Percentiles rank a stretch among this genome's conserved stretches.
Evolutionary conservation across 2,113 vertebrate genomes (phyloP).

Genomic region (Chloroceryle aenea): DNA sequence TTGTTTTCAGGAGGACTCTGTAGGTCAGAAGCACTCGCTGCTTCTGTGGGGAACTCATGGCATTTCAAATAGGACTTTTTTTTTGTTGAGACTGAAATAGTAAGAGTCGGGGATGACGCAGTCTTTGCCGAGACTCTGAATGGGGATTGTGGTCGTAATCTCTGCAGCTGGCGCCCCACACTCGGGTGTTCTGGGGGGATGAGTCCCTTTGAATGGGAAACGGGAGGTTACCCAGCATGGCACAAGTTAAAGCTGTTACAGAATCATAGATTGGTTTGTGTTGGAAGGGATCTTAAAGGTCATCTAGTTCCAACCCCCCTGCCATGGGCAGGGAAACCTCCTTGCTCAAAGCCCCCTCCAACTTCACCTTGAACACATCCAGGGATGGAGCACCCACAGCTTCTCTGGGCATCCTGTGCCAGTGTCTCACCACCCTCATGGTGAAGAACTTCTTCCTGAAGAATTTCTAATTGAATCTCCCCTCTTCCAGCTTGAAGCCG

Average conservation of each 20-base stretch:
- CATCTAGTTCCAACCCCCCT: too few relatives aligned
- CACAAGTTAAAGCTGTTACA: background rate
- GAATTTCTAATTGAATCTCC: too few relatives aligned
- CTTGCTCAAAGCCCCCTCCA: too few relatives aligned
- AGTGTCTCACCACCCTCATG: too few relatives aligned
- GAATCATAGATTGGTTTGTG: too few relatives aligned
- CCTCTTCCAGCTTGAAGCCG: too few relatives aligned
- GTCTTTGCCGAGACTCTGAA: conserved; percentile 2
- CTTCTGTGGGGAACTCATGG: conserved; percentile 52
- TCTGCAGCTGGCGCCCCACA: background rate
- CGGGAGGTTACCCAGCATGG: accelerated
- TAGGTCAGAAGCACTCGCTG: conserved; percentile 65
- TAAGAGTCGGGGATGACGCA: conserved; percentile 61
- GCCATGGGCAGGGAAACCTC: too few relatives aligned
- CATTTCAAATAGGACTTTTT: background rate
- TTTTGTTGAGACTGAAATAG: conserved; percentile 57
- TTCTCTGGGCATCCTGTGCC: too few relatives aligned
- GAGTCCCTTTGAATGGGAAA: background rate
- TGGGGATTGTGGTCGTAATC: conserved; percentile 27
- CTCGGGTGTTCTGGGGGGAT: background rate
- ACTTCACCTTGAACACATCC: too few relatives aligned
- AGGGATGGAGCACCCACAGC: too few relatives aligned
- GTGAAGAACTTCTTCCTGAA: too few relatives aligned
- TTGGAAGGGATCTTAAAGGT: too few relatives aligned
- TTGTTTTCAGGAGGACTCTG: conserved; percentile 60